Conservation (phyloP, 2,888 invertebrate genomes). For the Cryptophagus acutangulus region DNA sequence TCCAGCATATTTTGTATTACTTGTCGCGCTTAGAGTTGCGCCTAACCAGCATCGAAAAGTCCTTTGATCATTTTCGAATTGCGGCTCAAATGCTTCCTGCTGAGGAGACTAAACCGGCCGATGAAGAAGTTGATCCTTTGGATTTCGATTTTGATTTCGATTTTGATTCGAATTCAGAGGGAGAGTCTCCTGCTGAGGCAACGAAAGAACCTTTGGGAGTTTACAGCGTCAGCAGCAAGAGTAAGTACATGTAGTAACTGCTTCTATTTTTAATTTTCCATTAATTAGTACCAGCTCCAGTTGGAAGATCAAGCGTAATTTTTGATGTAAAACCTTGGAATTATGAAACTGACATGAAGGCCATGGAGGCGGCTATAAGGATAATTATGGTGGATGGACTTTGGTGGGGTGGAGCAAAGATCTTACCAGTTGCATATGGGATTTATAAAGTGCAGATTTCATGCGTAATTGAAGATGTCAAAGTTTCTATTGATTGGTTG, state of each 20-base stretch:
- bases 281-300: constrained; percentile 73
- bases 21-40: constrained; percentile 29
- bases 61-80: no score
- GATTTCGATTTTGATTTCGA: no score
- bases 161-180: constrained; percentile 73
- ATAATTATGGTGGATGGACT: constrained; percentile 78
- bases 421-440: constrained; percentile 87
- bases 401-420: constrained; percentile 89
- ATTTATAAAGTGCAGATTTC: constrained; percentile 89
- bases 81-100: no score
- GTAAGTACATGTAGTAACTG: constrained; percentile 44
- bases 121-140: constrained; percentile 73
- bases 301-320: constrained; percentile 92
- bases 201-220: constrained; percentile 82
- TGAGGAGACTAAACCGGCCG: constrained; percentile 31
- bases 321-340: constrained; percentile 92
- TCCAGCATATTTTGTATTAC: constrained; percentile 28
- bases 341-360: constrained; percentile 89
- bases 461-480: constrained; percentile 94
- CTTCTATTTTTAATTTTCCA: no score
- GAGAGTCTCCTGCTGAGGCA: constrained; percentile 67
- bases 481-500: constrained; percentile 83
- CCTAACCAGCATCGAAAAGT: constrained; percentile 32
- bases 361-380: constrained; percentile 76
- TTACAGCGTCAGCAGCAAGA: constrained; percentile 89